A percentile compares a stretch with the other conserved stretches of the same genome.
Evolutionary conservation across 1,140 invertebrate genomes (phyloP).

Genomic region (Diploscapter pachys): DNA sequence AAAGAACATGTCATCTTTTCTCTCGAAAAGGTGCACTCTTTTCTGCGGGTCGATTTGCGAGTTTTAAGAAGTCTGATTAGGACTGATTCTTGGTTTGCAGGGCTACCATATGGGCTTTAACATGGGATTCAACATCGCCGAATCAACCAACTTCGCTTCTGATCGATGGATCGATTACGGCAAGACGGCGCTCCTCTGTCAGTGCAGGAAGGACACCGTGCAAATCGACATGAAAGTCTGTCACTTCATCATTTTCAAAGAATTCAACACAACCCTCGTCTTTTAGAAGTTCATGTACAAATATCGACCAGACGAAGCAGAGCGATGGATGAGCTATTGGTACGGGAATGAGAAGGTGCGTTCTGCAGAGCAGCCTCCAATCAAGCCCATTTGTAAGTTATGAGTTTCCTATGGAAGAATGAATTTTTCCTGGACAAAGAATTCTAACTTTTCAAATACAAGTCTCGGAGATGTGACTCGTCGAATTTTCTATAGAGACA

Average conservation of each 20-base stretch:
- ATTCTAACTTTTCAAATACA: too few species aligned
- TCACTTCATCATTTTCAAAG: not conserved
- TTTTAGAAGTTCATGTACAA: slow-evolving; percentile 44
- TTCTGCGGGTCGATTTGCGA: too few species aligned
- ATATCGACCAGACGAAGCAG: slow-evolving; percentile 44
- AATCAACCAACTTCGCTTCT: slow-evolving; percentile 97
- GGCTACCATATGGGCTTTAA: slow-evolving; percentile 59
- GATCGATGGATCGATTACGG: slow-evolving; percentile 97
- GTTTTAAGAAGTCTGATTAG: too few species aligned
- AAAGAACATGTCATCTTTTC: not conserved
- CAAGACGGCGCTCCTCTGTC: slow-evolving; percentile 69
- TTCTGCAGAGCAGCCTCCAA: not conserved
- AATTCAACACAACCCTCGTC: too few species aligned
- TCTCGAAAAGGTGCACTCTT: not conserved
- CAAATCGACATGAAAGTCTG: slow-evolving; percentile 46
- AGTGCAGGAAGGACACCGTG: slow-evolving; percentile 64
- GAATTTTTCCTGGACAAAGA: too few species aligned
- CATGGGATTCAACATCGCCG: slow-evolving; percentile 77
- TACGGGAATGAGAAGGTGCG: slow-evolving; percentile 41
- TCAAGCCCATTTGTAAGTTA: slow-evolving; percentile 3
- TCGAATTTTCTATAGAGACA: too few species aligned
- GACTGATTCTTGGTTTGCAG: slow-evolving; percentile 25
- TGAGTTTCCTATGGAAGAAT: slow-evolving; percentile 1
- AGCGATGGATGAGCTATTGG: slow-evolving; percentile 53
- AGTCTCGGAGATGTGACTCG: too few species aligned